phyloP scores from a whole-genome alignment of 2,113 vertebrate species.

The Labeo rohita region DNA sequence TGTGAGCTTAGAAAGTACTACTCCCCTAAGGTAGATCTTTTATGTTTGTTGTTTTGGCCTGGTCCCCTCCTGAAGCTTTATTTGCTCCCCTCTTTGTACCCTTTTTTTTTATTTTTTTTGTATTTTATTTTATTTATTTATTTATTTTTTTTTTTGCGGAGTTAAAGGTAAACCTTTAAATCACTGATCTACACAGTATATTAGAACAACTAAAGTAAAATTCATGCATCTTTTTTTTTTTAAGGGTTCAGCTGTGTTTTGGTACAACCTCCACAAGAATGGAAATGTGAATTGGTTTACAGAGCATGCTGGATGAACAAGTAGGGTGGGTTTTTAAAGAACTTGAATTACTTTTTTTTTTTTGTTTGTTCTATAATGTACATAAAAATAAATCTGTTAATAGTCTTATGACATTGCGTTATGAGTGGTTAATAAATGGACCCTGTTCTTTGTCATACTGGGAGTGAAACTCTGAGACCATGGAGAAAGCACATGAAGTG shows the following conservation, averaged over 20 bases:
- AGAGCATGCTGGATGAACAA: constrained; percentile 54
- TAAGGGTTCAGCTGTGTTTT: constrained; percentile 55
- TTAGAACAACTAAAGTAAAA: background rate
- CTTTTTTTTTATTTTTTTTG: no score
- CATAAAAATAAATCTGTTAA: background rate
- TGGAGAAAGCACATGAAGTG: background rate
- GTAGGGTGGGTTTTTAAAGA: constrained; percentile 33
- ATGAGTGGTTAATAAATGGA: constrained; percentile 50
- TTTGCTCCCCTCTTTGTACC: no score
- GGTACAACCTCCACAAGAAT: constrained; percentile 52
- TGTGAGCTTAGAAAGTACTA: no score
- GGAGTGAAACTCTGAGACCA: constrained; percentile 32
- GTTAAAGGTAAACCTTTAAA: constrained; percentile 75
- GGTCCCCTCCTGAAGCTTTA: no score
- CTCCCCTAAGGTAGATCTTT: no score
- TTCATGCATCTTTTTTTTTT: background rate
- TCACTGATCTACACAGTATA: no score
- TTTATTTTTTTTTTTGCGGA: no score
- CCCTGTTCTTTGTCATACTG: constrained; percentile 11
- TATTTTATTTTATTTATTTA: no score
- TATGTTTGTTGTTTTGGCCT: no score
- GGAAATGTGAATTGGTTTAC: constrained; percentile 23
- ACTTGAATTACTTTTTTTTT: no score
- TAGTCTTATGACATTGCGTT: background rate
- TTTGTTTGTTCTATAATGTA: background rate